Percentiles rank a stretch among this genome's conserved stretches.
Conservation (phyloP, 2,888 invertebrate species). For the Drosophila kanekoi region DNA sequence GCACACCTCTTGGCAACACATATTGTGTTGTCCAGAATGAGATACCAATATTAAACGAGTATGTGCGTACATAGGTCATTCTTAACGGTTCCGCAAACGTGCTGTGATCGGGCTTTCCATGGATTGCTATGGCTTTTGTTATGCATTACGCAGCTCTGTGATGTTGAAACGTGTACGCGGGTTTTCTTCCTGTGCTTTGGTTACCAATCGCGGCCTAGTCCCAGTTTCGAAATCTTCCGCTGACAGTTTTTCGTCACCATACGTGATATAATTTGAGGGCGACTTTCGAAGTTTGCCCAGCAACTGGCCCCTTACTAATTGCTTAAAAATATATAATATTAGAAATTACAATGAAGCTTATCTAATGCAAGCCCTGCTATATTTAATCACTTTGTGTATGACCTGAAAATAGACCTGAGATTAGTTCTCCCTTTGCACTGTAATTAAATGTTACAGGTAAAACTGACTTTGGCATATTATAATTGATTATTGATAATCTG, state of each 20-base stretch:
- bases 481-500: not conserved
- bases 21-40: slow-evolving; percentile 38
- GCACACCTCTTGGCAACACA: slow-evolving; percentile 24
- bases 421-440: not conserved
- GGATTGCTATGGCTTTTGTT: slow-evolving; percentile 50
- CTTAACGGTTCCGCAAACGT: slow-evolving; percentile 72
- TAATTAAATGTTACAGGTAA: not conserved
- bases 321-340: not conserved
- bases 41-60: slow-evolving; percentile 6
- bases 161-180: slow-evolving; percentile 58
- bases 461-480: not conserved
- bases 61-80: slow-evolving; percentile 34
- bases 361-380: not conserved
- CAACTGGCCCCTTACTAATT: slow-evolving; percentile 9
- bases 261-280: slow-evolving; percentile 49
- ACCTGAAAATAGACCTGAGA: too few species aligned
- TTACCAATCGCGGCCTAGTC: slow-evolving; percentile 73
- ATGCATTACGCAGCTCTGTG: slow-evolving; percentile 64
- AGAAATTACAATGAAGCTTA: not conserved
- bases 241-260: slow-evolving; percentile 42
- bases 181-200: slow-evolving; percentile 65
- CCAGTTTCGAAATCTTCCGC: slow-evolving; percentile 54
- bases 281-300: slow-evolving; percentile 22
- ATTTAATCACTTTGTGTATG: not conserved
- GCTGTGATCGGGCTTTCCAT: slow-evolving; percentile 50